A percentile compares a stretch with the other conserved stretches of the same genome.
These are phyloP conservation scores for Drosophila maculinotata DNA, from an alignment of 2,888 invertebrate genomes.

Conservation along the genomic window DNA sequence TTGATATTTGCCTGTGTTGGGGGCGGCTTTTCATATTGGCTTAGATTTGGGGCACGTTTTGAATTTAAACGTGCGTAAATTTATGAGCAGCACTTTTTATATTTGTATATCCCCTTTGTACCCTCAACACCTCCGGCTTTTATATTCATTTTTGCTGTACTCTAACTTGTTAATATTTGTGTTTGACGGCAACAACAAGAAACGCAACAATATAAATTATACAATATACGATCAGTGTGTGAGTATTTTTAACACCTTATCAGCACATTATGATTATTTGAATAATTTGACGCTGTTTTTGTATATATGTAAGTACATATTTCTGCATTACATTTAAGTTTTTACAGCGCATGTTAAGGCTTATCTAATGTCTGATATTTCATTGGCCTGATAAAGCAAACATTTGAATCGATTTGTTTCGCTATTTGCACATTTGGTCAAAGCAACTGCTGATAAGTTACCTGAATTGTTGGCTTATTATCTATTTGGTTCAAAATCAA, in stretches of 20 bases:
- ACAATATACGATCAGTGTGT: conserved; percentile 11
- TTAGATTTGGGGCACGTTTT: conserved; percentile 56
- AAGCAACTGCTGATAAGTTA: conserved; percentile 25
- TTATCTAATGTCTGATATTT: conserved; percentile 36
- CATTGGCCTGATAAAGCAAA: conserved; percentile 28
- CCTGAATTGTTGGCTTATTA: conserved; percentile 4
- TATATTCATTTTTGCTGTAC: conserved; percentile 15
- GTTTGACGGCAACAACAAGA: conserved; percentile 22
- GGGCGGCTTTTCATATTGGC: conserved; percentile 49
- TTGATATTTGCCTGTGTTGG: conserved; percentile 45
- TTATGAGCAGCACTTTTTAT: conserved; percentile 59
- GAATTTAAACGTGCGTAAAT: conserved; percentile 58
- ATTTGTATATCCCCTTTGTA: background rate
- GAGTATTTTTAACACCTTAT: conserved; percentile 62
- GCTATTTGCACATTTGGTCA: conserved; percentile 41
- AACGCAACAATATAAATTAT: conserved; percentile 9
- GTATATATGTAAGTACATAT: conserved; percentile 16
- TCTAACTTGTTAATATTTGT: conserved; percentile 46
- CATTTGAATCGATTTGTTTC: background rate
- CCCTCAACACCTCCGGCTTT: background rate
- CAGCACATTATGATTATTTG: conserved; percentile 54
- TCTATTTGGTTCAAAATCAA: background rate
- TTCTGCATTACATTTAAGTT: conserved; percentile 10
- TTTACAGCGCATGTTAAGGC: conserved; percentile 28
- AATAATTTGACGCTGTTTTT: conserved; percentile 35